Evolutionary conservation across 2,113 vertebrate genomes (phyloP), one percentile per base, ranked within the genome.

Genomic region (Himantopus leucocephalus): DNA sequence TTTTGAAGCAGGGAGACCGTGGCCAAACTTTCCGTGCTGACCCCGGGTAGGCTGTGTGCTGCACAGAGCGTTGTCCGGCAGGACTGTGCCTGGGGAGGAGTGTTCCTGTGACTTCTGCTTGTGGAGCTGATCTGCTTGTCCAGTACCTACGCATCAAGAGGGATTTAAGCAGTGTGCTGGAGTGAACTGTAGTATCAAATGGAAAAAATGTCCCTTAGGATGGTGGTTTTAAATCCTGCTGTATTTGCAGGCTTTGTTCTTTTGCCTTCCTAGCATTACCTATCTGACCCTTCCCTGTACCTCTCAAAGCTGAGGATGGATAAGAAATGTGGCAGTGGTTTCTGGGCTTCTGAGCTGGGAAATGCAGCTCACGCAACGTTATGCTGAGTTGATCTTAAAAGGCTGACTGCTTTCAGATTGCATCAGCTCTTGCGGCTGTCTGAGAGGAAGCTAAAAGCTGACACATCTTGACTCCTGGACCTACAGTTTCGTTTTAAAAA

Each of bases 111-210:
- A 17, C 27, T 74, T 23, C 15, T 60, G 66, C 29, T 14, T 12
- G 14, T 17, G 13, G 23, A 45, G 27, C n/a, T 75, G n/a, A 18
- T 39, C 35, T 66, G 45, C 53, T 90, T 76, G 37, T 63, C 17
- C 6, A 22, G 30, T 68, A 1, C 27, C 5, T 66, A 0, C 1
- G 1, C 41, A 11, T 1, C 0, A 2, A 56, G 35, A 75, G 12
- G 0, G 0, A 14, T 21, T 77, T 62, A 23, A 89, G n/a, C 62
- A 56, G 18, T 76, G 66, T 2, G 4, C 34, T 80, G 83, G 24
- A 41, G 9, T 35, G 39, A 83, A 32, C 43, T 24, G 27, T 48
- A 55, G 9, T 50, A 70, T 37, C 62, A 67, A 20, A 60, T 50
- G 34, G 53, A 13, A 56, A 47, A 39, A 52, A 35, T 1, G 2